phyloP scores from a whole-genome alignment of 2,797 vertebrate genomes.

The Lophotriccus pileatus region DNA sequence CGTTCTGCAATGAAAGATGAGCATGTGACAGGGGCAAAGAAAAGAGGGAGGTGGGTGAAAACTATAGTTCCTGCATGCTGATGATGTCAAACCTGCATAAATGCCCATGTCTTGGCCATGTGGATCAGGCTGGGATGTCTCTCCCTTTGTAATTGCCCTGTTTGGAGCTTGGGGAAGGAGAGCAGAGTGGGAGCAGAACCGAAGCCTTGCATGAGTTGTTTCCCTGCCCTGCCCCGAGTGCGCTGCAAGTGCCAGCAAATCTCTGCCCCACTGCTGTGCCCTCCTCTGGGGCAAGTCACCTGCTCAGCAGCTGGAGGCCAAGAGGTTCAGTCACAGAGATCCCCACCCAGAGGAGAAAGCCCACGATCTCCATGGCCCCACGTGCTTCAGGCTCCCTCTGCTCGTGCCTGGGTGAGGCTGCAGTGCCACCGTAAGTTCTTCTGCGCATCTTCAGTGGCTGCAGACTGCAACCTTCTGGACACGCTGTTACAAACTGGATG shows the following conservation, averaged over 20 bases:
- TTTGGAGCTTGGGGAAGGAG: not conserved
- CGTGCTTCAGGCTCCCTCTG: not conserved
- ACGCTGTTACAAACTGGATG: not conserved
- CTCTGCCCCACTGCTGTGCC: not conserved
- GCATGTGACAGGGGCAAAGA: not conserved
- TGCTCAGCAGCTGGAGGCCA: not conserved
- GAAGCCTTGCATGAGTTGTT: not conserved
- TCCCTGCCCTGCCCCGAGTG: not conserved
- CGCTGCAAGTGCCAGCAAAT: not conserved
- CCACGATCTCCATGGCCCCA: rapidly evolving
- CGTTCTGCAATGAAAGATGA: not conserved
- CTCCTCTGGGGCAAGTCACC: not conserved
- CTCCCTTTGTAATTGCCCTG: not conserved
- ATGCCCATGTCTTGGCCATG: not conserved
- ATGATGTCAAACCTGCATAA: rapidly evolving
- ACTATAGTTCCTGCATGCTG: rapidly evolving
- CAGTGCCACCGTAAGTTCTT: rapidly evolving
- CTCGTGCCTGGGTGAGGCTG: not conserved
- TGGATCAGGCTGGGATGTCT: not conserved
- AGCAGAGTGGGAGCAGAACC: not conserved
- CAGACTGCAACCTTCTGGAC: not conserved
- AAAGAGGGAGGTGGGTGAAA: not conserved
- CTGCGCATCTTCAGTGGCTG: not conserved
- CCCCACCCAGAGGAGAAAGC: not conserved
- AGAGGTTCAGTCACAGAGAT: not conserved